Base-by-base conservation (phyloP, 2,888 invertebrate species). In the Dyspetes luteomarginatus region DNA sequence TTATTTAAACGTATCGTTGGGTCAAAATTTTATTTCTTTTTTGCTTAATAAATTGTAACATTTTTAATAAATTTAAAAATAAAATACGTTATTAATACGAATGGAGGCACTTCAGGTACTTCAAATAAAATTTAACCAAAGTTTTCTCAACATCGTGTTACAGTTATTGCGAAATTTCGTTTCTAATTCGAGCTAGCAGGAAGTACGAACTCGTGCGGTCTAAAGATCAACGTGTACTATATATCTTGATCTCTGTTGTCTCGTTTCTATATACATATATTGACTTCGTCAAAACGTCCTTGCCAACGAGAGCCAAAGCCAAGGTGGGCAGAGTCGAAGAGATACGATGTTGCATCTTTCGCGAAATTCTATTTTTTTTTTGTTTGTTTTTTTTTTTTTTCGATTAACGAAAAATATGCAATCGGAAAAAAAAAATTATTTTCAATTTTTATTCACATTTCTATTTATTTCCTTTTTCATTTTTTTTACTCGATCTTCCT, bases 101-200 rank as follows among this genome's bases (percentile, higher is more conserved):
- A 5, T 24, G 22, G 9, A 52, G 24, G 17, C 24, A 24, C 26
- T 4, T 19, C 15, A 41, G 41, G 22, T 62, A 43, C 0, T 7
- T 1, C 26, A 15, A 64, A 45, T 24, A 43, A 24, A 4, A 26
- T 12, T 52, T 43, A 12, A 22, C 24, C 12, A 17, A 50, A 72
- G 9, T n/a, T 41, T 22, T 4, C 12, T n/a, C 30, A 22, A 30
- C 17, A 24, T 24, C 17, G 22, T 41, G 22, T 69, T 43, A 17
- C n/a, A 64, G 22, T 52, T 48, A 56, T 77, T 77, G 67, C 68
- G 68, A 76, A 73, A 81, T 73, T 56, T 67, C 12, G 73, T 43
- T 65, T 72, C 81, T 81, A 81, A 77, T 81, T 81, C 73, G 26
- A 76, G 67, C 67, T 55, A 50, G 41, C 22, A 62, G 58, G 71